Evolutionary conservation across 2,888 invertebrate genomes (phyloP).

Genomic region (Eristalis tenax): DNA sequence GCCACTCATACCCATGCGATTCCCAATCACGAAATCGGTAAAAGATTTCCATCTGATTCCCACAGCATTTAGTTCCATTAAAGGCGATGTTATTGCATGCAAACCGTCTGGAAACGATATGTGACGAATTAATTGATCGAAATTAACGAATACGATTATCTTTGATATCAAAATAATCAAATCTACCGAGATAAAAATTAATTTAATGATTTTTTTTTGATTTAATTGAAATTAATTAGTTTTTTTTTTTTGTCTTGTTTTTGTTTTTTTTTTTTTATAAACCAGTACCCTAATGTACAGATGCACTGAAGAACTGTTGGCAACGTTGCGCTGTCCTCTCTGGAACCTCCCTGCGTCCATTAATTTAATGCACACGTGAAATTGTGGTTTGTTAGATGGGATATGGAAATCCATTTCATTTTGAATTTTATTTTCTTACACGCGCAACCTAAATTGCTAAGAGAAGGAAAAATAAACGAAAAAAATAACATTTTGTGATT

Average conservation of each 20-base stretch:
- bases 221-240: constrained; percentile 58
- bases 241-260: constrained; percentile 71
- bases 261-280: constrained; percentile 76
- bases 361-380: constrained; percentile 67
- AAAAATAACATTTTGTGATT: constrained; percentile 80
- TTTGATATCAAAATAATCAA: constrained; percentile 45
- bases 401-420: constrained; percentile 66
- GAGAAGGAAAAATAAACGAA: constrained; percentile 81
- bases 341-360: constrained; percentile 70
- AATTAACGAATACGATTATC: constrained; percentile 27
- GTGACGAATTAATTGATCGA: constrained; percentile 1
- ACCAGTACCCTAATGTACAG: constrained; percentile 81
- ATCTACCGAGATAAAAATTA: constrained; percentile 60
- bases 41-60: too few relatives aligned
- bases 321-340: constrained; percentile 69
- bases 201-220: constrained; percentile 59
- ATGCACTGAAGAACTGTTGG: constrained; percentile 74
- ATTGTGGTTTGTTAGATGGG: constrained; percentile 64
- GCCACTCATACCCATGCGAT: too few relatives aligned
- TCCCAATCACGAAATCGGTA: too few relatives aligned
- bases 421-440: constrained; percentile 70
- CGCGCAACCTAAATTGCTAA: constrained; percentile 81
- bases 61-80: constrained; percentile 37
- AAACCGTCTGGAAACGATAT: neutral
- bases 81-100: constrained; percentile 1